phyloP scores from a whole-genome alignment of 1,140 invertebrate species.

The Pogonus chalceus region DNA sequence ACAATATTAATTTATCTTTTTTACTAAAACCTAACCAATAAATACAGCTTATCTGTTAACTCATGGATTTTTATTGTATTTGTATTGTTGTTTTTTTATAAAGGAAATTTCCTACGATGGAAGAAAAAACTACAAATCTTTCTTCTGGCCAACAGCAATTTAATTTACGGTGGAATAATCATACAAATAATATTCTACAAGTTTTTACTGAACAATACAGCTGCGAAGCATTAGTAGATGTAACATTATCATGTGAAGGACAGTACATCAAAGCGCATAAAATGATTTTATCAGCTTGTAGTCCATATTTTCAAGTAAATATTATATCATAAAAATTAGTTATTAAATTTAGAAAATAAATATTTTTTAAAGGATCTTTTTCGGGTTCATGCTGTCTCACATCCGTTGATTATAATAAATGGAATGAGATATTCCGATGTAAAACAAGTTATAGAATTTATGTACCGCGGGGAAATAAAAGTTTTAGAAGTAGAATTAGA shows the following conservation, averaged over 20 bases:
- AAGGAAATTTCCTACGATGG: too few species aligned
- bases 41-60: too few species aligned
- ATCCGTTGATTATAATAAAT: constrained; percentile 44
- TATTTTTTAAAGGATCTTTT: constrained; percentile 34
- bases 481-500: constrained; percentile 36
- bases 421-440: constrained; percentile 38
- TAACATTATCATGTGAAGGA: constrained; percentile 47
- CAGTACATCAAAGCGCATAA: constrained; percentile 46
- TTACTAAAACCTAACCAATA: too few species aligned
- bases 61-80: too few species aligned
- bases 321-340: constrained; percentile 8
- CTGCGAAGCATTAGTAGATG: constrained; percentile 43
- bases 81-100: too few species aligned
- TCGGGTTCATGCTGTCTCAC: constrained; percentile 33
- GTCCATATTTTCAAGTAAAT: constrained; percentile 44
- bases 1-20: too few species aligned
- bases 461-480: constrained; percentile 46
- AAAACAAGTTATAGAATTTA: constrained; percentile 42
- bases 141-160: constrained; percentile 34
- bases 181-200: constrained; percentile 42
- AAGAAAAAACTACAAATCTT: background rate
- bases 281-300: constrained; percentile 48
- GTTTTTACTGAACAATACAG: constrained; percentile 44
- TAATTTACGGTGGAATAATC: constrained; percentile 46
- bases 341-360: background rate